Base-by-base conservation (phyloP, 2,113 vertebrate genomes). In the Pipa parva region DNA sequence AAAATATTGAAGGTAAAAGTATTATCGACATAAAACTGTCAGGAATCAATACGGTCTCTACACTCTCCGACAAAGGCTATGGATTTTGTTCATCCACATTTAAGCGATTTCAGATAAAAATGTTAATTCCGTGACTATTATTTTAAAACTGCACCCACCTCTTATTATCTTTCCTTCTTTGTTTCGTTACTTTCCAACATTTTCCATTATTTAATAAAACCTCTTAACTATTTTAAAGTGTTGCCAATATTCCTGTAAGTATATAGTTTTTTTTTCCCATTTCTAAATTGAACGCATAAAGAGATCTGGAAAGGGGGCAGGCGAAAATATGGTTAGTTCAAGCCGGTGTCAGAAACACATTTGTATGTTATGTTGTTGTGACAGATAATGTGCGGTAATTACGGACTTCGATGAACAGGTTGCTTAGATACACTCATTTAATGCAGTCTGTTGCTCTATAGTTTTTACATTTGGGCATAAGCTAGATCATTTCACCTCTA, bases 351-450 rank as follows among this genome's bases (percentile, higher is more conserved):
- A 39, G 13, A 48, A 18, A 48, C 3, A 20, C 3, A 5, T 48
- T 48, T 20, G 45, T 20, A 8, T 18, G 18, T 5, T 5, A 48
- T 48, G 20, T 49, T 49, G 21, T 21, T 68, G 63, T 59, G 46
- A 24, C 48, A 17, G 17, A 31, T 18, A 39, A 10, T 49, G 21
- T 17, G 33, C 15, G 29, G 46, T 70, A 61, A 74, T 71, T 65
- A 75, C 28, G 18, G 58, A 80, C 51, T 3, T 52, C 75, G 76
- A 57, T 37, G 15, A 12, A 15, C 52, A 50, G 17, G 42, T 67
- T 82, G 66, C 65, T 80, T 71, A 79, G 72, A 75, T 76, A 76
- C 58, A 48, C 13, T 15, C 50, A 18, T 27, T 52, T 21, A 42
- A 67, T 78, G 71, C 63, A 24, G 45, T 45, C 63, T 48, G 63